Conservation (phyloP, 2,797 vertebrate genomes). For the Decapterus maruadsi region DNA sequence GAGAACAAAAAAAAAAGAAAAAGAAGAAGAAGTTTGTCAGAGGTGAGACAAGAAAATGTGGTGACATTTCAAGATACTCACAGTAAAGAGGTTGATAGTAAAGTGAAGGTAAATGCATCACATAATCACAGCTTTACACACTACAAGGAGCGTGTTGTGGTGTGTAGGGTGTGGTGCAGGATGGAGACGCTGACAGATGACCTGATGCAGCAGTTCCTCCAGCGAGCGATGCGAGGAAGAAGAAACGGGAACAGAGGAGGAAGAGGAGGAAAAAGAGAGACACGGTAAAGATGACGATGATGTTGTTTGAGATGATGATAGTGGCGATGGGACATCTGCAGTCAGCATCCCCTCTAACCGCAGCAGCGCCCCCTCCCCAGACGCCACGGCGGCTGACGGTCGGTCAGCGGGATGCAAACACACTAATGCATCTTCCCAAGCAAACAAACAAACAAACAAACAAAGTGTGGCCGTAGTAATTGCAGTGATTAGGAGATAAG, state of each 20-base stretch:
- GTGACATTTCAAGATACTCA: background rate
- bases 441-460: conserved; percentile 84
- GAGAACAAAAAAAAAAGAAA: background rate
- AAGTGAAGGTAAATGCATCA: background rate
- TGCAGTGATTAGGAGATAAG: conserved; percentile 84
- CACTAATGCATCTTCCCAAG: conserved; percentile 74
- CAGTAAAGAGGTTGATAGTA: background rate
- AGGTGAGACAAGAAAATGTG: conserved; percentile 2
- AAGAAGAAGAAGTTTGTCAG: background rate
- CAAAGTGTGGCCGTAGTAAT: conserved; percentile 76
- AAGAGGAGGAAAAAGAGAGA: background rate
- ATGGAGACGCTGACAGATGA: conserved; percentile 64
- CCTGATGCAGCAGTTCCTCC: conserved; percentile 52
- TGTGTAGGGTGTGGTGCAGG: conserved; percentile 53
- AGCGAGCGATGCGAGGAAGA: background rate
- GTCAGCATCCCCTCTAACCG: conserved; percentile 64
- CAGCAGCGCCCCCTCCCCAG: conserved; percentile 73
- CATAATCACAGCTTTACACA: conserved; percentile 27
- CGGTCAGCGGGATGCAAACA: conserved; percentile 77
- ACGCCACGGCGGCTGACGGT: conserved; percentile 46
- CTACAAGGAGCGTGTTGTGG: conserved; percentile 35
- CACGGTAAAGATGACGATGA: conserved; percentile 44
- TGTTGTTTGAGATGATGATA: conserved; percentile 41
- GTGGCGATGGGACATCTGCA: conserved; percentile 58
- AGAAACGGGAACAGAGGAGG: conserved; percentile 10